Evolutionary conservation across 2,888 invertebrate species (phyloP).

Genomic region (Phaedon cochleariae): DNA sequence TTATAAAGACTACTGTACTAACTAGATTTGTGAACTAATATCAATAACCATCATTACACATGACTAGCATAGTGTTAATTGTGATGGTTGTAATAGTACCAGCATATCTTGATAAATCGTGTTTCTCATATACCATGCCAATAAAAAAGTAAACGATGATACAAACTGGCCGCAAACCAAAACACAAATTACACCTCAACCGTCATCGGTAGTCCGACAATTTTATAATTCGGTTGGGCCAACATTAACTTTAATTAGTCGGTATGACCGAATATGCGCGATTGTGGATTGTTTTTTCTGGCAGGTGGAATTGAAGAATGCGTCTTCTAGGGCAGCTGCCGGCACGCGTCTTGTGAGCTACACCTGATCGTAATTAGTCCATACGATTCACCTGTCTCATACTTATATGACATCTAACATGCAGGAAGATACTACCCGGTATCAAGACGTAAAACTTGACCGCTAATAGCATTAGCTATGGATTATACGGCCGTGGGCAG

Average conservation of each 20-base stretch:
- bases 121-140: too few relatives aligned
- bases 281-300: slow-evolving; percentile 51
- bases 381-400: slow-evolving; percentile 57
- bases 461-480: background rate
- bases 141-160: too few relatives aligned
- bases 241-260: slow-evolving; percentile 30
- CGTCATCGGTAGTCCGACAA: slow-evolving; percentile 5
- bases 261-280: slow-evolving; percentile 34
- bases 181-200: background rate
- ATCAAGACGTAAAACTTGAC: slow-evolving; percentile 1
- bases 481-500: background rate
- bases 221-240: slow-evolving; percentile 17
- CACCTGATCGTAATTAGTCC: slow-evolving; percentile 61
- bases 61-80: too few relatives aligned
- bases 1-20: too few relatives aligned
- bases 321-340: slow-evolving; percentile 55
- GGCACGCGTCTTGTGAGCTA: slow-evolving; percentile 57
- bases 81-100: too few relatives aligned
- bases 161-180: background rate
- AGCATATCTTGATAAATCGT: too few relatives aligned
- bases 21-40: too few relatives aligned
- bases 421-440: background rate
- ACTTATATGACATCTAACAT: slow-evolving; percentile 50
- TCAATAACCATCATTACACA: too few relatives aligned
- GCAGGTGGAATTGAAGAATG: slow-evolving; percentile 55